phyloP scores from a whole-genome alignment of 1,140 invertebrate species.

The Drosophila pandora region DNA sequence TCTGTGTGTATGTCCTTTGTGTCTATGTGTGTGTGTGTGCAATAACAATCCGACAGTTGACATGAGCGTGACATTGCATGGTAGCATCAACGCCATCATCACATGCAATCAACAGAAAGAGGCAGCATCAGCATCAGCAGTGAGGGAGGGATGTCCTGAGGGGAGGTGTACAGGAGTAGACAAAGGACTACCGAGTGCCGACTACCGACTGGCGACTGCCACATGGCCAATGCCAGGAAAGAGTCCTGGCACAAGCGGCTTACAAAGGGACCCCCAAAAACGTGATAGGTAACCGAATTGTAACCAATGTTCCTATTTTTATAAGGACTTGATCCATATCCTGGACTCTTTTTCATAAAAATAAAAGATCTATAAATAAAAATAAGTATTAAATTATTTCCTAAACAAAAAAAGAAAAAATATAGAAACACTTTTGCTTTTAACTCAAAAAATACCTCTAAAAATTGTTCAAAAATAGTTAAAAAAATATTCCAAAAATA shows the following conservation, averaged over 20 bases:
- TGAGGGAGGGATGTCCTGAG: background rate
- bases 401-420: background rate
- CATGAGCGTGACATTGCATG: constrained; percentile 75
- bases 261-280: constrained; percentile 27
- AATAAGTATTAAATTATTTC: background rate
- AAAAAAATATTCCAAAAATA: background rate
- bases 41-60: constrained; percentile 73
- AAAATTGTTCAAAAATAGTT: background rate
- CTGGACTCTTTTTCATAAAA: background rate
- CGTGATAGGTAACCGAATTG: constrained; percentile 14
- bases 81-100: constrained; percentile 73
- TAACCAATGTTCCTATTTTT: background rate
- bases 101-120: constrained; percentile 64
- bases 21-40: constrained; percentile 21
- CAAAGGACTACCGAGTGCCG: background rate
- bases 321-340: background rate
- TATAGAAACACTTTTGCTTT: background rate
- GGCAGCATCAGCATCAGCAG: background rate
- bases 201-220: background rate
- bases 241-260: constrained; percentile 22
- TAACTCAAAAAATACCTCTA: background rate
- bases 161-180: background rate
- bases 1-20: background rate
- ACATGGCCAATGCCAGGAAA: constrained; percentile 41
- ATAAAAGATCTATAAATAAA: background rate